phyloP scores from a whole-genome alignment of 2,113 vertebrate species.

The Zingel zingel region DNA sequence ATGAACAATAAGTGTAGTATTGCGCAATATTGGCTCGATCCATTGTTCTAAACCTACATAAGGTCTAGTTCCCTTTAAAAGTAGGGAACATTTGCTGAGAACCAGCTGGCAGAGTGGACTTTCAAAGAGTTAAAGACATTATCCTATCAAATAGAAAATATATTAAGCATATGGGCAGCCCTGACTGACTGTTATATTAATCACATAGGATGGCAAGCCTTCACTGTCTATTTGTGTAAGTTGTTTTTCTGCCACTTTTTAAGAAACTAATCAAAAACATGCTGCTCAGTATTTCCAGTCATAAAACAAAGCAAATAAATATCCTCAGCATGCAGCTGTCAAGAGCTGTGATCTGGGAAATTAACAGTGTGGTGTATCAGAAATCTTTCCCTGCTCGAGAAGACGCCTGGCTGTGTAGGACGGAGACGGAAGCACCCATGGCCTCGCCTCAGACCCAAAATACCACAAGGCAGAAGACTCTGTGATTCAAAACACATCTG shows the following conservation, averaged over 20 bases:
- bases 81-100: not conserved
- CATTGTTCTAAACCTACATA: not conserved
- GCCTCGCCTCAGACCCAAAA: constrained; percentile 41
- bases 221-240: constrained; percentile 11
- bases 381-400: constrained; percentile 50
- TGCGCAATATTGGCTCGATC: not conserved
- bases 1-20: not conserved
- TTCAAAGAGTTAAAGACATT: constrained; percentile 7
- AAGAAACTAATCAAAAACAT: constrained; percentile 43
- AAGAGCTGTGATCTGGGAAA: constrained; percentile 49
- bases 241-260: constrained; percentile 38
- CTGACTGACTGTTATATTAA: constrained; percentile 34
- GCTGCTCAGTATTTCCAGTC: constrained; percentile 66
- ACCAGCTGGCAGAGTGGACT: not conserved
- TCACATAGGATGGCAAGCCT: not conserved
- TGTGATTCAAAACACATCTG: constrained; percentile 80
- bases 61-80: not conserved
- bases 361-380: constrained; percentile 51
- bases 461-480: constrained; percentile 55
- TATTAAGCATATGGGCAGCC: constrained; percentile 4
- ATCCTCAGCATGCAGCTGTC: constrained; percentile 38
- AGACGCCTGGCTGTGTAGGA: constrained; percentile 37
- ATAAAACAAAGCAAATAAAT: constrained; percentile 72
- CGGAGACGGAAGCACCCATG: constrained; percentile 47
- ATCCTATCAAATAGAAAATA: constrained; percentile 26